Evolutionary conservation across 2,888 invertebrate species (phyloP), one percentile per base, ranked within the genome.

Genomic region (Drosophila infuscata): DNA sequence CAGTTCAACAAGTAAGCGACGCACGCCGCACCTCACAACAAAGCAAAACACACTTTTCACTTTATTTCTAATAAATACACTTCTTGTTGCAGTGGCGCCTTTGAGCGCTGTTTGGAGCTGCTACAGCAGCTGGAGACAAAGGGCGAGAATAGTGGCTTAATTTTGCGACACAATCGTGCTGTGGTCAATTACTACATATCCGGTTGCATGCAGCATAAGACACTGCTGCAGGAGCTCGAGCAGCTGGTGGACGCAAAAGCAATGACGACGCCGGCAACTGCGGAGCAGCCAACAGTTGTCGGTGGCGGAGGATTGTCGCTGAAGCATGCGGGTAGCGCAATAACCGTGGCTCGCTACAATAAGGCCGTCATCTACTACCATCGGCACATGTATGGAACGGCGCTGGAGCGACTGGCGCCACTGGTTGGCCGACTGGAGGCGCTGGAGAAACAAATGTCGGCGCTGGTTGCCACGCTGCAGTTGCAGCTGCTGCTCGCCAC

Each of bases 131-230:
- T 93, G 56, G 92, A 92, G 70, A 78, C 88, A 36, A 85, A 88
- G 30, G 90, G 88, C 17, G 87, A 90, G 68, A 91, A 90, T 49
- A 79, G 70, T 6, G 88, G 85, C n/a, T 64, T 77, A 20, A 91
- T 92, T 43, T 72, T 92, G 60, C 79, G 85, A 9, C 97, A 97
- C 89, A 98, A 99, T 91, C 96, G 96, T 93, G 96, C 96, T 33
- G 95, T 98, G 0, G 96, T 95, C 0, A 97, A 97, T 90, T 98
- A 96, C 92, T 97, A 96, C 92, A 95, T 95, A 74, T 95, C 94
- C 65, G 96, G 96, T 56, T 94, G 96, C 88, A 96, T 95, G 81
- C 96, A 96, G 85, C 95, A 96, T 17, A 96, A 96, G 63, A 94
- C 95, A 61, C 96, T 97, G 86, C 95, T 96, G 74, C 96, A 95